These are phyloP conservation scores for Melanaphis sacchari DNA, from an alignment of 1,140 invertebrate species.

Conservation along the genomic window DNA sequence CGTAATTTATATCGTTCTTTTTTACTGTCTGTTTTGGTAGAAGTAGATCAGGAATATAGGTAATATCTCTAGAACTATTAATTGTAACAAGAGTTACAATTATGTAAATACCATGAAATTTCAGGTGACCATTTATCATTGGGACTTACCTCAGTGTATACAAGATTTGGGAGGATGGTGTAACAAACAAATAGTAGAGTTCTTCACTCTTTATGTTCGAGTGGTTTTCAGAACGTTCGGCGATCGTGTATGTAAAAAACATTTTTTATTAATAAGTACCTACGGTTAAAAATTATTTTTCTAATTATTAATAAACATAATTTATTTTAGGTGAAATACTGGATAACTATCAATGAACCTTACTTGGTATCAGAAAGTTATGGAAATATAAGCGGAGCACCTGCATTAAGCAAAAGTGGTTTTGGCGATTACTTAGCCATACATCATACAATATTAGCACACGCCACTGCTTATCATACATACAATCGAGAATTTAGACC, in stretches of 20 bases:
- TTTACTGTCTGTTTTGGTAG: too few relatives aligned
- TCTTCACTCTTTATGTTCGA: constrained; percentile 67
- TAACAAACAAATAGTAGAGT: constrained; percentile 68
- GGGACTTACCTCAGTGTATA: constrained; percentile 67
- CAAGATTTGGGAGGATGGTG: constrained; percentile 71
- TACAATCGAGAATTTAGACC: constrained; percentile 71
- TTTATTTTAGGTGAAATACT: constrained; percentile 65
- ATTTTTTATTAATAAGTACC: background rate
- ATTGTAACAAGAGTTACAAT: background rate
- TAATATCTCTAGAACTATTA: background rate
- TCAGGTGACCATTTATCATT: constrained; percentile 67
- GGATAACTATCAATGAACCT: constrained; percentile 79
- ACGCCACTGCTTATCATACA: constrained; percentile 72
- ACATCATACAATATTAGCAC: constrained; percentile 71
- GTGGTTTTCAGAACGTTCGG: constrained; percentile 68
- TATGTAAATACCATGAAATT: background rate
- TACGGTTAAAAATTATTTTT: background rate
- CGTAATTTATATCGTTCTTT: too few relatives aligned
- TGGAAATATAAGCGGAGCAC: constrained; percentile 61
- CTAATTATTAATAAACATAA: background rate
- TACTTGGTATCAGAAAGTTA: constrained; percentile 73
- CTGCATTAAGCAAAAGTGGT: constrained; percentile 67
- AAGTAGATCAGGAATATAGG: too few relatives aligned
- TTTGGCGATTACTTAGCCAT: constrained; percentile 69
- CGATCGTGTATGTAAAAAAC: constrained; percentile 62